Base-by-base conservation (phyloP, 2,888 invertebrate species). In the Troides helena region DNA sequence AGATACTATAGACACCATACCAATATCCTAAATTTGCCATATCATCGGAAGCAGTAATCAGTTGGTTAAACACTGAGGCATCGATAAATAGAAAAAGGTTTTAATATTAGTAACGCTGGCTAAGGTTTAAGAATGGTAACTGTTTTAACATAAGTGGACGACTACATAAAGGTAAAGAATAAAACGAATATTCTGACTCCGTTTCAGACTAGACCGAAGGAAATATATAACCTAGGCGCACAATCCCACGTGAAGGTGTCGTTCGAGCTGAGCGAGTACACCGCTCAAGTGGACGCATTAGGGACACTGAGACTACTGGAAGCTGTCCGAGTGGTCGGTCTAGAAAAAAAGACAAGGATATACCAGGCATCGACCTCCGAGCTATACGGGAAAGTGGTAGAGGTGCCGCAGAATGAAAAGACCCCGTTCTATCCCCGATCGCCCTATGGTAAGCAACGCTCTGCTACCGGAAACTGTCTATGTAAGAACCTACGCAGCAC, bases 181-280 rank as follows among this genome's bases (percentile, higher is more conserved):
- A 5, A 39, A 39, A 39, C 39, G 8, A 7, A 39, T 39, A 10
- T 39, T 39, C 39, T 39, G 1, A 39, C 7, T 50, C 21, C 64
- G 62, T 80, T 77, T 1, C 78, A 93, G 94, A 93, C 82, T 84
- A 94, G 89, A 78, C 99, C 99, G 0, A 95, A 95, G 56, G 99
- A 99, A 92, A 97, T 99, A 75, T 99, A 99, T 86, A 99, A 99
- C 92, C 93, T 99, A 73, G 99, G 99, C 1, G 99, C 99, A 0
- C 99, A 99, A 85, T 99, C 99, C 76, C 99, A 99, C 89, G 99
- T 99, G 1, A 99, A 99, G 92, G 98, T 99, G 56, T 99, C 99
- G 0, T 99, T 99, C 85, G 99, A 99, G 83, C 93, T 99, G 72
- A 98, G 99, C 80, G 99, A 99, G 89, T 99, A 99, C 82, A 99